Evolutionary conservation across 2,113 vertebrate genomes (phyloP).

Genomic region (Brachyistius frenatus): DNA sequence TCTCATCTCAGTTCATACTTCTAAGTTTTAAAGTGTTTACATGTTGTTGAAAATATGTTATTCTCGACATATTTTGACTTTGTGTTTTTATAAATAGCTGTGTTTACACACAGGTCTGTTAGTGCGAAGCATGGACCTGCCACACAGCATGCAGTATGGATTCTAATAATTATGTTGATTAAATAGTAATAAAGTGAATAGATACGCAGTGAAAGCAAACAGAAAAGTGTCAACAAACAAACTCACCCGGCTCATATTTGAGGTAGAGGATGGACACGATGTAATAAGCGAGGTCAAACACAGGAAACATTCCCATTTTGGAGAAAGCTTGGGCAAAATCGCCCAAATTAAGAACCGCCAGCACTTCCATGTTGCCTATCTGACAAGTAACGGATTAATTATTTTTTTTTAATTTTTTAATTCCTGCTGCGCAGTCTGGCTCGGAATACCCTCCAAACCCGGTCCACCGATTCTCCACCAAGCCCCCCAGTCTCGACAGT

Average conservation of each 20-base stretch:
- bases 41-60: background rate
- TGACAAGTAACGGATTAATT: slow-evolving; percentile 9
- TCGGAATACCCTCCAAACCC: slow-evolving; percentile 68
- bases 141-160: background rate
- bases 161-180: background rate
- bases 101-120: background rate
- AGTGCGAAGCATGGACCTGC: slow-evolving; percentile 1
- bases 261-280: slow-evolving; percentile 97
- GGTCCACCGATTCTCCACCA: slow-evolving; percentile 71
- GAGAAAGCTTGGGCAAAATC: slow-evolving; percentile 92
- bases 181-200: background rate
- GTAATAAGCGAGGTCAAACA: slow-evolving; percentile 97
- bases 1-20: too few species aligned
- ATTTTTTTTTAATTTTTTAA: slow-evolving; percentile 15
- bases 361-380: slow-evolving; percentile 87
- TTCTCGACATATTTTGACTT: background rate
- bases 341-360: slow-evolving; percentile 88
- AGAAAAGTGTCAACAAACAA: slow-evolving; percentile 20
- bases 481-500: slow-evolving; percentile 70
- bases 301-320: slow-evolving; percentile 93
- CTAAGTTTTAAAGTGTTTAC: too few species aligned
- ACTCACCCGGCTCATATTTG: slow-evolving; percentile 96
- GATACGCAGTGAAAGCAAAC: background rate
- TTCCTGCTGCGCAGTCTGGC: slow-evolving; percentile 67
- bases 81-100: background rate